phyloP scores from a whole-genome alignment of 2,888 invertebrate species.

The Diarsia brunnea region DNA sequence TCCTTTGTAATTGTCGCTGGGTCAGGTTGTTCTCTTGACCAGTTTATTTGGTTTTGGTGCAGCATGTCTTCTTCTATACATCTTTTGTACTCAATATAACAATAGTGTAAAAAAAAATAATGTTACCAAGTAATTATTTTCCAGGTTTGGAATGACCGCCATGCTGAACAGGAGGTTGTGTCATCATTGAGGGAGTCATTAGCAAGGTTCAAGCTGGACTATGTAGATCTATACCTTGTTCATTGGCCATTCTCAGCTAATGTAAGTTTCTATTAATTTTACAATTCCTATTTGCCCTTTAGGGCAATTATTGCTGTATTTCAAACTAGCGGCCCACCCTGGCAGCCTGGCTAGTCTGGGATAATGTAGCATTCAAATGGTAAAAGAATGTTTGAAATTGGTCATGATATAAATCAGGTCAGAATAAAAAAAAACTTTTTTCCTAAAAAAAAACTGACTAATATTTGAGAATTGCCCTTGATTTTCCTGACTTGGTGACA shows the following conservation, averaged over 20 bases:
- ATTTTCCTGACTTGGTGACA: too few relatives aligned
- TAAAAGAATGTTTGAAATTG: too few relatives aligned
- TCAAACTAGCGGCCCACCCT: background rate
- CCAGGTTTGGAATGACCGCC: constrained; percentile 89
- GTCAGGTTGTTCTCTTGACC: background rate
- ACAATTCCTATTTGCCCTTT: background rate
- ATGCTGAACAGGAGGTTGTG: constrained; percentile 92
- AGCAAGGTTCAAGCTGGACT: constrained; percentile 92
- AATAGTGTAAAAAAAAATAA: background rate
- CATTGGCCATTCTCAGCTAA: constrained; percentile 94
- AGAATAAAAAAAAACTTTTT: too few relatives aligned
- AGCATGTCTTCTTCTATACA: background rate
- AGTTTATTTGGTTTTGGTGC: background rate
- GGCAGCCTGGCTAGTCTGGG: too few relatives aligned
- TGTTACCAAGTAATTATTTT: constrained; percentile 46
- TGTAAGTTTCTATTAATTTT: constrained; percentile 73
- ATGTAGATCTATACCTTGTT: constrained; percentile 95
- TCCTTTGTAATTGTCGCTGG: background rate
- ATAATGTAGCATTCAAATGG: too few relatives aligned
- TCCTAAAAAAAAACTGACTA: too few relatives aligned
- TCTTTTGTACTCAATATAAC: background rate
- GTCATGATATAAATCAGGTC: too few relatives aligned
- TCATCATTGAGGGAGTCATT: constrained; percentile 92
- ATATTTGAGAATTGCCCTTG: too few relatives aligned
- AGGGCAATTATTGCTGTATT: background rate